phyloP scores from a whole-genome alignment of 2,888 invertebrate genomes.

The Polydrusus cervinus region DNA sequence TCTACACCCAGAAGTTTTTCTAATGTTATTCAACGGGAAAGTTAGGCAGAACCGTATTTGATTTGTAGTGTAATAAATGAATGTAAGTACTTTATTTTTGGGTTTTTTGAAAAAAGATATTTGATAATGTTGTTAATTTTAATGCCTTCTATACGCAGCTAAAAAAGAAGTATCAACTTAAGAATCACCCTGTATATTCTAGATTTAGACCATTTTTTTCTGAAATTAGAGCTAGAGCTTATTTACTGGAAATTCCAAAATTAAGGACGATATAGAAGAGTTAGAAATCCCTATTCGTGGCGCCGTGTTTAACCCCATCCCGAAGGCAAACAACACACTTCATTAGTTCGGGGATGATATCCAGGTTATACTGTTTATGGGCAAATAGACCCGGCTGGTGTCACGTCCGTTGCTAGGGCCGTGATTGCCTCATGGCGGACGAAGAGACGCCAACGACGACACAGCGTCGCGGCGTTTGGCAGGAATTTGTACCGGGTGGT shows the following conservation, averaged over 20 bases:
- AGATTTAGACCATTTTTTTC: too few species aligned
- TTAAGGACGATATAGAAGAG: slow-evolving; percentile 28
- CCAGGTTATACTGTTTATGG: slow-evolving; percentile 71
- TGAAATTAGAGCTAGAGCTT: background rate
- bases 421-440: slow-evolving; percentile 60
- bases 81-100: too few species aligned
- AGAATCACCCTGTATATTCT: too few species aligned
- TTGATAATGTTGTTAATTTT: too few species aligned
- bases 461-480: slow-evolving; percentile 55
- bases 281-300: slow-evolving; percentile 45
- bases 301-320: slow-evolving; percentile 61
- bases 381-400: slow-evolving; percentile 68
- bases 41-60: too few species aligned
- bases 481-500: slow-evolving; percentile 36
- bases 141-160: too few species aligned
- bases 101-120: too few species aligned
- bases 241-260: slow-evolving; percentile 31
- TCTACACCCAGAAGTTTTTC: too few species aligned
- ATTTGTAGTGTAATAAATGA: too few species aligned
- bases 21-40: too few species aligned
- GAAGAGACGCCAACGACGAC: slow-evolving; percentile 47
- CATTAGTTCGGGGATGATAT: slow-evolving; percentile 70
- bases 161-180: too few species aligned
- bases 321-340: slow-evolving; percentile 69
- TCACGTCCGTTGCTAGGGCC: slow-evolving; percentile 66